Evolutionary conservation across 2,888 invertebrate genomes (phyloP).

Genomic region (Boloria selene): DNA sequence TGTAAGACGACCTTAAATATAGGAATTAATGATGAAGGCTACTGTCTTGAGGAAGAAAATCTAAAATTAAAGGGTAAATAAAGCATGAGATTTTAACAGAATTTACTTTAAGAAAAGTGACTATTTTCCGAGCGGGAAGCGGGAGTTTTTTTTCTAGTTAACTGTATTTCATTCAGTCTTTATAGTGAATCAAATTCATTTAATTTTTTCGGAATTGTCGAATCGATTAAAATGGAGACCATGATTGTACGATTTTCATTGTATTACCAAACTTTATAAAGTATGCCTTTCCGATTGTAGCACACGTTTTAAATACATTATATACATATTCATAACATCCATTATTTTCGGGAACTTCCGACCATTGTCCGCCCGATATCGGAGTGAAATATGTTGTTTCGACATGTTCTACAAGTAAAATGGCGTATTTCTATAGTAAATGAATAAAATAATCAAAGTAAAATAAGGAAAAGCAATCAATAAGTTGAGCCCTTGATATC

Average conservation of each 20-base stretch:
- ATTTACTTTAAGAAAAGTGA: too few species aligned
- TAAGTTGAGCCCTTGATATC: not conserved
- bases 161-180: too few species aligned
- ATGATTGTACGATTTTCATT: constrained; percentile 46
- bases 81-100: too few species aligned
- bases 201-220: too few species aligned
- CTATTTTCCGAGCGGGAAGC: too few species aligned
- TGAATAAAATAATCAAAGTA: not conserved
- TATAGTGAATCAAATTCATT: too few species aligned
- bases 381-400: constrained; percentile 80
- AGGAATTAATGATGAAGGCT: too few species aligned
- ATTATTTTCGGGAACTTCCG: constrained; percentile 78
- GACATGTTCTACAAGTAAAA: constrained; percentile 66
- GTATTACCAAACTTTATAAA: constrained; percentile 66
- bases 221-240: not conserved
- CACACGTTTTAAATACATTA: constrained; percentile 19
- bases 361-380: constrained; percentile 76
- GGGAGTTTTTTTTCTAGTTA: too few species aligned
- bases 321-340: constrained; percentile 24
- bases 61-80: too few species aligned
- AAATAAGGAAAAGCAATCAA: not conserved
- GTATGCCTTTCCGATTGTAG: constrained; percentile 71
- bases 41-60: too few species aligned
- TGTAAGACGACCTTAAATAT: too few species aligned
- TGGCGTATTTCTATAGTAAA: constrained; percentile 25